Base-by-base conservation (phyloP, 1,140 invertebrate genomes). In the Trissolcus basalis region DNA sequence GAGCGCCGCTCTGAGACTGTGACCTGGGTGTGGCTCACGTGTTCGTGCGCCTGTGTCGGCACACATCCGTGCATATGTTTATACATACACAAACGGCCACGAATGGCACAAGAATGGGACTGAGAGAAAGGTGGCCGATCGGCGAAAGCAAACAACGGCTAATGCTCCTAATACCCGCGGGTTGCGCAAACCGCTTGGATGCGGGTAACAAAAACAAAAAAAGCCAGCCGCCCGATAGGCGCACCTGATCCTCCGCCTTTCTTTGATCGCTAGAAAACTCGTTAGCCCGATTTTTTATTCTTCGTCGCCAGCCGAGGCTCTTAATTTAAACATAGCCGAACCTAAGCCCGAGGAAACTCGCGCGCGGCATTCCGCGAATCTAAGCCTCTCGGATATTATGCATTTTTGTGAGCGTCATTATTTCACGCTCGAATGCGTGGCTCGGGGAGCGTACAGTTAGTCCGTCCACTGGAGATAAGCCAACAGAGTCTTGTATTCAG, bases 1-100 rank as follows among this genome's bases (percentile, higher is more conserved):
- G 5, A 39, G 67, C 48, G n/a, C n/a, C n/a, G n/a, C n/a, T n/a
- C n/a, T n/a, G 69, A 60, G 63, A 76, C 73, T 75, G 59, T 79
- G 77, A 76, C 77, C 69, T 79, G 77, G 77, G 77, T 79, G 77
- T 79, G 77, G 77, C 77, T 59, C 55, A 45, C 56, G 54, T 61
- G 61, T 75, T 47, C 11, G 27, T 51, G 33, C 36, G 13, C 43
- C 11, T 13, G 11, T 44, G 43, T n/a, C n/a, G n/a, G n/a, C n/a
- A n/a, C n/a, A n/a, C n/a, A n/a, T n/a, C n/a, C n/a, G n/a, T 44
- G 43, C 12, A 13, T 44, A 12, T 13, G 13, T 13, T 55, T 12
- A 45, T 55, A 55, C 14, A 41, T 13, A 59, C 14, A 63, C 14
- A 39, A 7, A 56, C 12, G 4, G 0, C 47, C 61, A 36, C 58